Percentiles rank a stretch among this genome's conserved stretches.
phyloP scores from a whole-genome alignment of 1,140 invertebrate species.

The Pogonus chalceus region DNA sequence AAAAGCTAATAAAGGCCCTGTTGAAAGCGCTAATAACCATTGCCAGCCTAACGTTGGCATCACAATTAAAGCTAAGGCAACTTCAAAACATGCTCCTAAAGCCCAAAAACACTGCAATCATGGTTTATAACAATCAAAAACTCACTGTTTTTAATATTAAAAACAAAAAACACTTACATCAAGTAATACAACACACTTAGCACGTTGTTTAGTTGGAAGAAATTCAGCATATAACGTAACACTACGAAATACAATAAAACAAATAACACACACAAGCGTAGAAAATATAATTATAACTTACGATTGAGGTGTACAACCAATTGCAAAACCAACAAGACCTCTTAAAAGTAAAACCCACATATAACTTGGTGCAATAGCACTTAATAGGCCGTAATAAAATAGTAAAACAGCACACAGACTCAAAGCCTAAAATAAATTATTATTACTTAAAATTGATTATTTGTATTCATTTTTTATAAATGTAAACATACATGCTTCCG shows the following conservation, averaged over 20 bases:
- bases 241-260: conserved; percentile 39
- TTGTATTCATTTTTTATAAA: neutral
- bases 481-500: conserved; percentile 61
- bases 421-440: conserved; percentile 53
- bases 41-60: conserved; percentile 89
- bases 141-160: conserved; percentile 9
- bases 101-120: conserved; percentile 85
- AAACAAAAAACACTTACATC: conserved; percentile 58
- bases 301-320: conserved; percentile 94
- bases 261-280: conserved; percentile 14
- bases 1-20: conserved; percentile 78
- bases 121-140: neutral
- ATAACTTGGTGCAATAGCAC: conserved; percentile 84
- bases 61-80: conserved; percentile 77
- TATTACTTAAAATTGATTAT: neutral
- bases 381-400: conserved; percentile 85
- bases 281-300: conserved; percentile 47
- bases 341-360: conserved; percentile 82
- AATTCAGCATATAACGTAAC: conserved; percentile 96
- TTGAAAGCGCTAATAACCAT: conserved; percentile 81
- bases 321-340: conserved; percentile 89
- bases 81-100: conserved; percentile 85
- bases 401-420: conserved; percentile 78
- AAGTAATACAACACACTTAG: conserved; percentile 87
- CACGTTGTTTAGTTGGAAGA: conserved; percentile 83